These are phyloP conservation scores for Synergus japonicus DNA, from an alignment of 2,888 invertebrate genomes.

Conservation along the genomic window DNA sequence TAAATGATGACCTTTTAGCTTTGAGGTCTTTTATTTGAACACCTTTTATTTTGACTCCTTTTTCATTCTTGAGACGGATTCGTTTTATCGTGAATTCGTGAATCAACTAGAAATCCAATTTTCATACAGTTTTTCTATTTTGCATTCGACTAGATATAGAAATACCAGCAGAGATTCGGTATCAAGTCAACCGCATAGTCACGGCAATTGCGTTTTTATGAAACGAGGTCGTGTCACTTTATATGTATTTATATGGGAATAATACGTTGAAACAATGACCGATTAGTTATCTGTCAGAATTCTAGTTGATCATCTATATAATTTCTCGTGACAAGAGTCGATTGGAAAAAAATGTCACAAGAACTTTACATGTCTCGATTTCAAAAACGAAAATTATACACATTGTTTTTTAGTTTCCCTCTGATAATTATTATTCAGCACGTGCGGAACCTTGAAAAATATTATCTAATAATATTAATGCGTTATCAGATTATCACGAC, in stretches of 20 bases:
- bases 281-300: slow-evolving; percentile 20
- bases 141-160: not conserved
- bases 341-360: not conserved
- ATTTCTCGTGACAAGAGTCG: slow-evolving; percentile 13
- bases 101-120: not conserved
- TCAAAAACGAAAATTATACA: not conserved
- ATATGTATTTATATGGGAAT: slow-evolving; percentile 19
- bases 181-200: not conserved
- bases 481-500: not conserved
- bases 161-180: not conserved
- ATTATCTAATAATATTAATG: not conserved
- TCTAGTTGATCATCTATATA: slow-evolving; percentile 21
- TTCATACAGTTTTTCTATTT: not conserved
- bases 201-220: slow-evolving; percentile 2
- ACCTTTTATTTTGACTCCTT: not conserved
- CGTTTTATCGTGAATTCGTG: not conserved
- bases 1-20: not conserved
- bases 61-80: not conserved
- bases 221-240: slow-evolving; percentile 30
- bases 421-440: not conserved
- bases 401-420: not conserved
- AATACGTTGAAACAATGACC: slow-evolving; percentile 30
- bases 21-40: not conserved
- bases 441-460: not conserved
- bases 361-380: not conserved